These are phyloP conservation scores for Bucorvus abyssinicus DNA, from an alignment of 2,797 vertebrate genomes.

Conservation along the genomic window DNA sequence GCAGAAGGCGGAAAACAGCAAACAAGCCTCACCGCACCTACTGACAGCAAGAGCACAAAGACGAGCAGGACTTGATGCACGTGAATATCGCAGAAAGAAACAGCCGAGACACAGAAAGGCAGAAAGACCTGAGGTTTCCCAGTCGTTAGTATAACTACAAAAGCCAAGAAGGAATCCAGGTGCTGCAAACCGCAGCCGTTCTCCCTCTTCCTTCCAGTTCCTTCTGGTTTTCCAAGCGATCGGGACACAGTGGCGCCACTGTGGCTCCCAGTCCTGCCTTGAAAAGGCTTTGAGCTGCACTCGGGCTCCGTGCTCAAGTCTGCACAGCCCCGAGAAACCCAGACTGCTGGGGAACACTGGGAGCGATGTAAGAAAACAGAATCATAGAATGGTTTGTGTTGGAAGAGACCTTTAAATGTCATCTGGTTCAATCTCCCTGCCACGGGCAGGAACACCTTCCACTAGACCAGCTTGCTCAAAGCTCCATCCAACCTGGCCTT, in stretches of 20 bases:
- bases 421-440: too few species aligned
- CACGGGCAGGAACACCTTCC: too few species aligned
- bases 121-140: neutral
- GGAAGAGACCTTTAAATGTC: too few species aligned
- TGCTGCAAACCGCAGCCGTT: neutral
- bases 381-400: neutral
- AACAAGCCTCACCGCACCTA: neutral
- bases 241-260: neutral
- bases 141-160: neutral
- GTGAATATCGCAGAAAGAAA: neutral
- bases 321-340: neutral
- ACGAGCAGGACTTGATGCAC: neutral
- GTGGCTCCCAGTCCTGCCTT: neutral
- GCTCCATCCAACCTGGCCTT: too few species aligned
- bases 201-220: neutral
- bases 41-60: neutral
- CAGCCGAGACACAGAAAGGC: neutral
- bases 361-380: too few species aligned
- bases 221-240: neutral
- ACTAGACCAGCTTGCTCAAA: too few species aligned
- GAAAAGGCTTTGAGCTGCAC: neutral
- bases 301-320: neutral
- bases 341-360: fast-evolving
- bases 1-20: neutral
- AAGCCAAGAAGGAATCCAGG: neutral